Base-by-base conservation (phyloP, 2,797 vertebrate genomes). In the Amniataba percoides region DNA sequence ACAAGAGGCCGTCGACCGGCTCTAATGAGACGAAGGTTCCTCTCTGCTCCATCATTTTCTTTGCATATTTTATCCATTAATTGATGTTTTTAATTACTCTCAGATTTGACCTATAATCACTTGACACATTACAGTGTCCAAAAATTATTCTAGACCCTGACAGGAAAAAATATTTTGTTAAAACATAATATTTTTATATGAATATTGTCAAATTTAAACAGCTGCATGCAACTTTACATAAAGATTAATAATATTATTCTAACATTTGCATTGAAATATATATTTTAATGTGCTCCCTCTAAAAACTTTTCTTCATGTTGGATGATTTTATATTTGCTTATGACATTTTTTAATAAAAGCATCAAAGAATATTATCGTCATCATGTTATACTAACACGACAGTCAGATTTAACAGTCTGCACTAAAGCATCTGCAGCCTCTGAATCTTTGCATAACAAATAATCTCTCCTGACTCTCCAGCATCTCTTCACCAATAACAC, bases 321-420 rank as follows among this genome's bases (percentile, higher is more conserved):
- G 12, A n/a, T 36, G 0, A 36, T 36, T 7, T 36, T 36, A 36
- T 36, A 36, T 14, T 34, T 4, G 8, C 0, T 5, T 19, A 23
- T 21, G 13, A 42, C 40, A 53, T 36, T 6, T n/a, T n/a, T n/a
- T n/a, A n/a, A n/a, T n/a, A n/a, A n/a, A n/a, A n/a, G n/a, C n/a
- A n/a, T n/a, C n/a, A n/a, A n/a, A n/a, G n/a, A 31, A 31, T 31
- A 31, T 31, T 48, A 46, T 21, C 1, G 10, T 23, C 0, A 8
- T 9, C 34, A 36, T 4, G 5, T 16, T 51, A 31, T 43, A 8
- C 43, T 56, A 0, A 75, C 45, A 78, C 8, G 56, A 52, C 78
- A 68, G 58, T 80, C 67, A 65, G 36, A 74, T 73, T 84, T 63
- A 80, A 82, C 66, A 65, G 67, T 45, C 34, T 61, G 18, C 9